These are phyloP conservation scores for Micropoecilia bifurca DNA, from an alignment of 2,797 vertebrate species.

Conservation along the genomic window DNA sequence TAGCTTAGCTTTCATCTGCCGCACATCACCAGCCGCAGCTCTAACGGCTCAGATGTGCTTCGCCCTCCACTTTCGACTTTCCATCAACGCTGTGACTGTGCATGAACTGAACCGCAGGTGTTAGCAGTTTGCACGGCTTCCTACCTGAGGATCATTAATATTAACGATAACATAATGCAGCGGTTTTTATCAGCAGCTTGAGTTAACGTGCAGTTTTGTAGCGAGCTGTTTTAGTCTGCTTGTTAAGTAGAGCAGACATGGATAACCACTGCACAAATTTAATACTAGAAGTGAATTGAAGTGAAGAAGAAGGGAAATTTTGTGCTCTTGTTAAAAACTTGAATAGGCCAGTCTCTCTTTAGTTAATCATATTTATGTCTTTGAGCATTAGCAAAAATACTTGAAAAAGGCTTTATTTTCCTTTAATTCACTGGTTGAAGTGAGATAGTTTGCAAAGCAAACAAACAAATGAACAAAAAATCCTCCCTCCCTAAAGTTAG, in stretches of 20 bases:
- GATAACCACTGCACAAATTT: not conserved
- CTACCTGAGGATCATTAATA: not conserved
- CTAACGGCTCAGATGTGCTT: not conserved
- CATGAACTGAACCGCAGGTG: not conserved
- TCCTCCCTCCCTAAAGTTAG: constrained; percentile 46
- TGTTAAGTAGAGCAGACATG: not conserved
- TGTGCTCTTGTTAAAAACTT: not conserved
- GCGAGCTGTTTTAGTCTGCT: not conserved
- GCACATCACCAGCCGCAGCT: constrained; percentile 2
- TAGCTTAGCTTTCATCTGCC: not conserved
- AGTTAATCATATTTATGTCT: not conserved
- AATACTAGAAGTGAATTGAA: too few relatives aligned
- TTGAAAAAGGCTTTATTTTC: not conserved
- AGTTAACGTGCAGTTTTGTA: not conserved
- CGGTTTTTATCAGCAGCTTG: not conserved
- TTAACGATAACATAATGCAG: not conserved
- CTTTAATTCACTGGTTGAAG: constrained; percentile 2
- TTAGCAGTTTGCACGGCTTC: not conserved
- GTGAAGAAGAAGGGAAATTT: not conserved
- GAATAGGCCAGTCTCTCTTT: not conserved
- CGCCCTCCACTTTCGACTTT: not conserved
- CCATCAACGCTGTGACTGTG: not conserved
- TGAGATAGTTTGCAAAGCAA: constrained; percentile 9
- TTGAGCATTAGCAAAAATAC: not conserved
- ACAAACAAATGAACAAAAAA: not conserved